These are phyloP conservation scores for Leptopilina drosophilae DNA, from an alignment of 2,888 invertebrate species.

Conservation along the genomic window DNA sequence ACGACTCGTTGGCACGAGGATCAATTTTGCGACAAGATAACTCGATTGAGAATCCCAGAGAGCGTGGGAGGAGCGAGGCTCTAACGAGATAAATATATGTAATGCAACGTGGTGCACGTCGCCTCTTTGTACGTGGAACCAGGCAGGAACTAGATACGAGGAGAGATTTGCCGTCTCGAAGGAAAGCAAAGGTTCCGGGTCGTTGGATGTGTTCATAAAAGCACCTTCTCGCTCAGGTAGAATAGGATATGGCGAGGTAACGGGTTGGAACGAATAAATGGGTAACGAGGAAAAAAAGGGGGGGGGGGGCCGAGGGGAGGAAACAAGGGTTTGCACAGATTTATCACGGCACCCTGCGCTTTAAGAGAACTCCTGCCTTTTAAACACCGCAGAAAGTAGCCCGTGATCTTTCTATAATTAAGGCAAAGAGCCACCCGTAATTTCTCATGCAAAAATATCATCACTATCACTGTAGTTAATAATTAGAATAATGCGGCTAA, in stretches of 20 bases:
- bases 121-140: constrained; percentile 49
- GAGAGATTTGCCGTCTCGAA: constrained; percentile 60
- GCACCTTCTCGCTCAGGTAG: constrained; percentile 54
- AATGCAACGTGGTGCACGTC: constrained; percentile 54
- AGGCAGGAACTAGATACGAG: constrained; percentile 54
- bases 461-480: too few relatives aligned
- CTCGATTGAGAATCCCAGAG: constrained; percentile 32
- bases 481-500: background rate
- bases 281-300: background rate
- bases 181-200: constrained; percentile 66
- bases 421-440: background rate
- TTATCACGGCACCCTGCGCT: constrained; percentile 29
- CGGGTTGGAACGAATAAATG: constrained; percentile 41
- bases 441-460: too few relatives aligned
- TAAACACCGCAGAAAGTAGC: constrained; percentile 17
- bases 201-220: constrained; percentile 65
- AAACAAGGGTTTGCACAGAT: constrained; percentile 29
- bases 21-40: constrained; percentile 40
- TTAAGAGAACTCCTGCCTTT: background rate
- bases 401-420: background rate
- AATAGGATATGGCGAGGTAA: constrained; percentile 43
- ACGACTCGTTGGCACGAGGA: constrained; percentile 36
- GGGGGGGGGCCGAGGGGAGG: background rate
- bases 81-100: constrained; percentile 64
- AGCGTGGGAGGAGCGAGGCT: constrained; percentile 42